Conservation (phyloP, 1,140 invertebrate genomes). For the Adelges cooleyi region DNA sequence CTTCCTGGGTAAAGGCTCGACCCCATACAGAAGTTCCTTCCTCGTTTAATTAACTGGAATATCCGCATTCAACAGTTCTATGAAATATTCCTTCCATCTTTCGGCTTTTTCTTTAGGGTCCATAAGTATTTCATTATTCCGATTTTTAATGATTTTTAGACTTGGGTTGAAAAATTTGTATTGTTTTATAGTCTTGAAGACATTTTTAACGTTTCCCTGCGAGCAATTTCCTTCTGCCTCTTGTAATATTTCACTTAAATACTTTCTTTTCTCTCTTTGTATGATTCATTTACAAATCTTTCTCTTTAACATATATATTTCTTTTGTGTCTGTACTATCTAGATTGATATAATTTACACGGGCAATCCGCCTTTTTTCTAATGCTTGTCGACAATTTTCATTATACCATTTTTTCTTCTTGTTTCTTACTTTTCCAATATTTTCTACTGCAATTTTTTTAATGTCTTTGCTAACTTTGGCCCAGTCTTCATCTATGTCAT, state of each 20-base stretch:
- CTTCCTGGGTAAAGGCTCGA: slow-evolving; percentile 5
- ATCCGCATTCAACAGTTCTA: slow-evolving; percentile 1
- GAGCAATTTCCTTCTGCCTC: neutral
- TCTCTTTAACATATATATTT: neutral
- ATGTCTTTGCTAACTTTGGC: no score
- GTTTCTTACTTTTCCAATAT: neutral
- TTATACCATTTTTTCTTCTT: no score
- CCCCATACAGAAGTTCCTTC: neutral
- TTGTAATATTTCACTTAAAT: slow-evolving; percentile 8
- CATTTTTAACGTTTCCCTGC: neutral
- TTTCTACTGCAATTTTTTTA: no score
- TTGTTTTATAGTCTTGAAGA: slow-evolving; percentile 3
- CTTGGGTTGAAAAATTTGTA: neutral
- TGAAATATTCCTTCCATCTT: slow-evolving; percentile 7
- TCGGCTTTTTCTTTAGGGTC: neutral
- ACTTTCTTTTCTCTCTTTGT: slow-evolving; percentile 1
- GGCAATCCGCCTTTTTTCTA: slow-evolving; percentile 32
- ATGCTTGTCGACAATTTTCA: no score
- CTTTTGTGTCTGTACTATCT: slow-evolving; percentile 24
- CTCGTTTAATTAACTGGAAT: neutral
- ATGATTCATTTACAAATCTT: slow-evolving; percentile 3
- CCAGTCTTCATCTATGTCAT: neutral
- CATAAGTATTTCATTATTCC: neutral
- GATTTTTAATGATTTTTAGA: slow-evolving; percentile 7
- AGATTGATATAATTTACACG: slow-evolving; percentile 30